Evolutionary conservation across 2,797 vertebrate species (phyloP).

Genomic region (Catharus ustulatus): DNA sequence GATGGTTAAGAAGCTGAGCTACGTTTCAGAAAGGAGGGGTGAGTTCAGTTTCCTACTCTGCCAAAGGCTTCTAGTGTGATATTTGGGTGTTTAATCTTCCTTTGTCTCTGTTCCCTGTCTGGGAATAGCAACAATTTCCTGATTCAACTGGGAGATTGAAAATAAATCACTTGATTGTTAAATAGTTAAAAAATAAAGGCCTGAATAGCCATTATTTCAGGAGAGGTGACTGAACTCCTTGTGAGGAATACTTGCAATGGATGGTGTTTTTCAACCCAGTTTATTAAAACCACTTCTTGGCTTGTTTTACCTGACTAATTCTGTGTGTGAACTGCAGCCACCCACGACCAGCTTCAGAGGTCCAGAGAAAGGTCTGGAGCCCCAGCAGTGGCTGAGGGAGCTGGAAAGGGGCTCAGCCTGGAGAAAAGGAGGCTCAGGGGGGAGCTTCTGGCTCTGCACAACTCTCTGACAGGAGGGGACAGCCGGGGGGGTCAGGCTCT

Average conservation of each 20-base stretch:
- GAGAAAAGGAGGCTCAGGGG: not conserved
- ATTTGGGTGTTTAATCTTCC: conserved; percentile 52
- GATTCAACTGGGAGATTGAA: conserved; percentile 13
- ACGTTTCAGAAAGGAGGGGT: conserved; percentile 36
- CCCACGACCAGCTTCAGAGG: not conserved
- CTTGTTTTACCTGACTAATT: not conserved
- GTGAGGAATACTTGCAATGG: not conserved
- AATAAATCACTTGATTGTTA: conserved; percentile 53
- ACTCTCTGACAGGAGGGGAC: not conserved
- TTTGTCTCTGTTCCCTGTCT: conserved; percentile 42
- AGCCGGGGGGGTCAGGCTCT: accelerated
- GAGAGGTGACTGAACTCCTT: not conserved
- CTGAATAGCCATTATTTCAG: not conserved
- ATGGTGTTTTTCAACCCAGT: not conserved
- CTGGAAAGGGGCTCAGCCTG: not conserved
- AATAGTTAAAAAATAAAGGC: conserved; percentile 14
- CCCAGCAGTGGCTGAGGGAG: not conserved
- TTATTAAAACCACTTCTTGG: not conserved
- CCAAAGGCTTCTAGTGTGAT: conserved; percentile 32
- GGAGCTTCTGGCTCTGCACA: not conserved
- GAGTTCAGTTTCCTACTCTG: conserved; percentile 53
- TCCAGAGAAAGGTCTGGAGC: not conserved
- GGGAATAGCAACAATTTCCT: conserved; percentile 46
- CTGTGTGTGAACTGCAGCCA: not conserved
- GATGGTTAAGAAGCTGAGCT: conserved; percentile 45